Base-by-base conservation (phyloP, 2,888 invertebrate genomes). In the Alloscopus bannaensis region DNA sequence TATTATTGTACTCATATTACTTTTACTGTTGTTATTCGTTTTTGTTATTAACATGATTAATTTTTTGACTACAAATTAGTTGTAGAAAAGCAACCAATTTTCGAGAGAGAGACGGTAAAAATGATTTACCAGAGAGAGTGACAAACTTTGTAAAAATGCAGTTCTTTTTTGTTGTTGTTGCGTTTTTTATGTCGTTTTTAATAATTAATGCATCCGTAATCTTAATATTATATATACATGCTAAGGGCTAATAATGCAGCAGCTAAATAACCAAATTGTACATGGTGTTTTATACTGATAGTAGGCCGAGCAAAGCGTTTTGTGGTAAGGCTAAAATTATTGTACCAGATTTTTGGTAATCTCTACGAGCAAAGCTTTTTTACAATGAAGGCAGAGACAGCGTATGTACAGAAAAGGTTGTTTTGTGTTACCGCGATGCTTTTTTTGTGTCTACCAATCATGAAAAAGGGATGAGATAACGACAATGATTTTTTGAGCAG, bases 41-140 rank as follows among this genome's bases (percentile, higher is more conserved):
- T 24, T 57, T 69, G 69, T 69, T 69, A 69, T 69, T 57, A 69
- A 57, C 69, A 55, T 57, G 28, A 69, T 57, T 69, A 69, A 69
- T 69, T 69, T 57, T 69, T 57, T 36, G 18, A 11, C 13, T 16
- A 45, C 45, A 45, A 45, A 45, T n/a, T 16, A 11, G n/a, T 4
- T 45, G 45, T 16, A 18, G 13, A 45, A 4, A 4, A 16, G 13
- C 13, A 16, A 45, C 3, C n/a, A 3, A 45, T 18, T 16, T 45
- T 18, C 45, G 36, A 36, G 36, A 13, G 13, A 13, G 18, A 16
- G 18, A 45, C 36, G 36, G 13, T 36, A 36, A 36, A 13, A 8
- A 36, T 36, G 36, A 13, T 8, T 8, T 36, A 18, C 45, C n/a
- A 45, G 8, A n/a, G 45, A 45, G 45, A 16, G 45, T 36, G 6